Evolutionary conservation across 2,888 invertebrate species (phyloP), one percentile per base, ranked within the genome.

Genomic region (Anagyrus pseudococci): DNA sequence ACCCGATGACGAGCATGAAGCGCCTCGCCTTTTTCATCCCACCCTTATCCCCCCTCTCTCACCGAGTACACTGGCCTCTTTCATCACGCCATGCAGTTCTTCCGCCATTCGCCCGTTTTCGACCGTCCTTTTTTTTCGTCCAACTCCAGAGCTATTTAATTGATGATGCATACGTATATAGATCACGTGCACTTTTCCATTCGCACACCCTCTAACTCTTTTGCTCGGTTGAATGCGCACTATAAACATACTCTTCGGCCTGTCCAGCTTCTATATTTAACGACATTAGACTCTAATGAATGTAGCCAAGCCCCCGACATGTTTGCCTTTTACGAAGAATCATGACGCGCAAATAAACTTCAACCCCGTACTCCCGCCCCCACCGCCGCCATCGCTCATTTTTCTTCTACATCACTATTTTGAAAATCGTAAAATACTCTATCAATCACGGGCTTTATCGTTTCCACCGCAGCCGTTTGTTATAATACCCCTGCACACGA

Each of bases 81-180:
- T n/a, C n/a, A n/a, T n/a, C n/a, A n/a, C n/a, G n/a, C n/a, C n/a
- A n/a, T n/a, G n/a, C n/a, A n/a, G n/a, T 40, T 23, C 37, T 6
- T 17, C n/a, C 22, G 23, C 22, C 22, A 26, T 17, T 17, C 52
- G 29, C 48, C 53, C 48, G 22, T 29, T 48, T 43, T 43, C 26
- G 22, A 29, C 17, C n/a, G 33, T 44, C 41, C 49, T 59, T 41
- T 44, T 55, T 40, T 55, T 60, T 41, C 40, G 13, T 23, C 10
- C 29, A 29, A 7, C 10, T 10, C 29, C 6, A 44, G 41, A 40
- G 53, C 60, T 60, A 53, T 61, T 65, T 65, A 64, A 65, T 65
- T 58, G 64, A 65, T 65, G 64, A 65, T 58, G 72, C 73, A 73
- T 69, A 70, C 58, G 67, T 60, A 57, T 25, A 54, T 47, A 54